Evolutionary conservation across 2,888 invertebrate genomes (phyloP).

Genomic region (Zygogramma bicolorata): DNA sequence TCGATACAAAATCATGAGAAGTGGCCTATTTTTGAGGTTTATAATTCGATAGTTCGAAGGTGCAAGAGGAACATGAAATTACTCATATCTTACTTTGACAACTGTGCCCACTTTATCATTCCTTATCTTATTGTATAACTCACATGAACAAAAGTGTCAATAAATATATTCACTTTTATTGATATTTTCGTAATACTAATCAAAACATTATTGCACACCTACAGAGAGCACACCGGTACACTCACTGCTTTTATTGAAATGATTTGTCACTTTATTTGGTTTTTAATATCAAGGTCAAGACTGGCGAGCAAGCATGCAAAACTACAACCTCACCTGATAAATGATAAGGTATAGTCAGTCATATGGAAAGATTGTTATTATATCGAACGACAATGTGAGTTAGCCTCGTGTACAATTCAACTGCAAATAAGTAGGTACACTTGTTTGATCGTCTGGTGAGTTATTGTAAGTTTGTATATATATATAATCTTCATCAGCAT

Average conservation of each 20-base stretch:
- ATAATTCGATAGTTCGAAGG: too few relatives aligned
- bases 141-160: too few relatives aligned
- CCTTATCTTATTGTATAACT: too few relatives aligned
- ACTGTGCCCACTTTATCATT: too few relatives aligned
- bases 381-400: neutral
- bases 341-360: neutral
- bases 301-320: neutral
- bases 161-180: too few relatives aligned
- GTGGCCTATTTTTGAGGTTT: too few relatives aligned
- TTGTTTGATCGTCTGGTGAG: neutral
- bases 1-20: too few relatives aligned
- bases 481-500: neutral
- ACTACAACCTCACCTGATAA: slow-evolving; percentile 1
- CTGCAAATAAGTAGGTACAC: neutral
- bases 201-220: neutral
- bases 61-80: too few relatives aligned
- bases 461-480: neutral
- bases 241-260: neutral
- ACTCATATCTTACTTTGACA: too few relatives aligned
- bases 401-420: neutral
- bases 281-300: neutral
- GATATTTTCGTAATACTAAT: neutral
- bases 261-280: neutral
- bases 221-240: neutral
- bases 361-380: neutral